Percentiles rank a stretch among this genome's conserved stretches.
Evolutionary conservation across 2,797 vertebrate species (phyloP).

Genomic region (Lepidocolaptes lacrymiger): DNA sequence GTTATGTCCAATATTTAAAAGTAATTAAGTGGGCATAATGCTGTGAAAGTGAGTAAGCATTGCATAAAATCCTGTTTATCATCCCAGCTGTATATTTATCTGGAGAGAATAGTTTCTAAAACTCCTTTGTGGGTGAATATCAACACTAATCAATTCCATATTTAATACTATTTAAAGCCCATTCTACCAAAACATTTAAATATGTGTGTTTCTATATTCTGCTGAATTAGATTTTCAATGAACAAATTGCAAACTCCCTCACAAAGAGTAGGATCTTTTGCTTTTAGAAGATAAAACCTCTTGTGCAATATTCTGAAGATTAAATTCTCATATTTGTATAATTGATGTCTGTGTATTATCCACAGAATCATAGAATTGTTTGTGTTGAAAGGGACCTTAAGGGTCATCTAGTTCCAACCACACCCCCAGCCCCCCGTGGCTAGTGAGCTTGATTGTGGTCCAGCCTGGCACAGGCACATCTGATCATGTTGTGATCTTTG

Average conservation of each 20-base stretch:
- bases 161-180: background rate
- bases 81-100: background rate
- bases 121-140: background rate
- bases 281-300: background rate
- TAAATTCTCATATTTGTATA: background rate
- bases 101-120: background rate
- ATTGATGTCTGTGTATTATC: background rate
- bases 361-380: background rate
- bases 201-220: background rate
- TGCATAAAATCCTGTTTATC: background rate
- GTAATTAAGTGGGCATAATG: background rate
- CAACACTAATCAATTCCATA: background rate
- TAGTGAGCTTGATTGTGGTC: background rate
- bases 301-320: background rate
- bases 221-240: background rate
- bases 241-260: background rate
- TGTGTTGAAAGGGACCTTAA: background rate
- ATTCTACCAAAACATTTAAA: background rate
- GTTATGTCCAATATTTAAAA: background rate
- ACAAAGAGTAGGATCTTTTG: background rate
- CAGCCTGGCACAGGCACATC: background rate
- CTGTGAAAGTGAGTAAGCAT: background rate
- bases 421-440: too few relatives aligned
- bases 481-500: background rate
- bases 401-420: background rate